phyloP scores from a whole-genome alignment of 2,888 invertebrate genomes.

The Dendrolimus pini region DNA sequence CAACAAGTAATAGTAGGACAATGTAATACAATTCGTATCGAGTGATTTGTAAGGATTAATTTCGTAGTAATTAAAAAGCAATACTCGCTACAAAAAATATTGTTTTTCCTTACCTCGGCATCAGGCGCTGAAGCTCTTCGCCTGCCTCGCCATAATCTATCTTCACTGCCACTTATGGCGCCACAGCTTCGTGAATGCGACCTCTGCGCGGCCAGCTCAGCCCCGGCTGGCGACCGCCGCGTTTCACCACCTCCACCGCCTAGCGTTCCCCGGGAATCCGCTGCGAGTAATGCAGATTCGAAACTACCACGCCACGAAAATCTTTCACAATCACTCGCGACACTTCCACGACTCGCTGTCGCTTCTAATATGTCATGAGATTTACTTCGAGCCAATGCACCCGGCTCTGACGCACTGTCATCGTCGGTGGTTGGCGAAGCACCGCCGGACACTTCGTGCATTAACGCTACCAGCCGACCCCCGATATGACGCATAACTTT shows the following conservation, averaged over 20 bases:
- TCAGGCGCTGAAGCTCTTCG: slow-evolving; percentile 66
- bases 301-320: slow-evolving; percentile 96
- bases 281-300: slow-evolving; percentile 92
- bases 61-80: too few species aligned
- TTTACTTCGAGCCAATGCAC: slow-evolving; percentile 84
- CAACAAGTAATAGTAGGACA: too few species aligned
- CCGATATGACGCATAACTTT: slow-evolving; percentile 96
- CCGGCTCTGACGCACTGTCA: slow-evolving; percentile 82
- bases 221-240: slow-evolving; percentile 88
- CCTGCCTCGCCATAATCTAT: slow-evolving; percentile 65
- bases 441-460: slow-evolving; percentile 94
- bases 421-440: slow-evolving; percentile 84
- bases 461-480: slow-evolving; percentile 88
- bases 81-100: too few species aligned
- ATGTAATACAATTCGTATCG: too few species aligned
- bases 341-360: slow-evolving; percentile 76
- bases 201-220: slow-evolving; percentile 86
- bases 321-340: slow-evolving; percentile 91
- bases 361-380: slow-evolving; percentile 88
- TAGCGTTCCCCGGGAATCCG: slow-evolving; percentile 88
- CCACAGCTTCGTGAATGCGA: slow-evolving; percentile 90
- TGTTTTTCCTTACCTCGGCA: slow-evolving; percentile 54
- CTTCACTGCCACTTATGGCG: slow-evolving; percentile 86
- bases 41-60: too few species aligned
- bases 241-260: slow-evolving; percentile 86